These are phyloP conservation scores for Rutpela maculata DNA, from an alignment of 2,888 invertebrate species.

Conservation along the genomic window DNA sequence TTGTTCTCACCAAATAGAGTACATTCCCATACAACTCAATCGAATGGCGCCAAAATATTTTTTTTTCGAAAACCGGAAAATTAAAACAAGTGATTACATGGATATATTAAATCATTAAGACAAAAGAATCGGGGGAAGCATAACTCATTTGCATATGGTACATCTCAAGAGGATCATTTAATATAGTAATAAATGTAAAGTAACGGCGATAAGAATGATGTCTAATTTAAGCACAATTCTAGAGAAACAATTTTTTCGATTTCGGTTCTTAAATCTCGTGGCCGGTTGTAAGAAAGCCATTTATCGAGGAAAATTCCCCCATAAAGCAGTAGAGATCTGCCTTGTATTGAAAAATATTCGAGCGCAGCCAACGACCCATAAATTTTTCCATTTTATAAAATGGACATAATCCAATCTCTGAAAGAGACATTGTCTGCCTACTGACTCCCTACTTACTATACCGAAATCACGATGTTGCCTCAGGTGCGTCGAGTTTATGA, in stretches of 20 bases:
- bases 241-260: not conserved
- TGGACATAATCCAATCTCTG: constrained; percentile 1
- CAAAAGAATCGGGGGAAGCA: no score
- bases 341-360: constrained; percentile 7
- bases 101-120: no score
- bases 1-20: no score
- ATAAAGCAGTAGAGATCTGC: not conserved
- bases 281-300: not conserved
- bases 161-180: not conserved
- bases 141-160: no score
- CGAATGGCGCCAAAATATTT: no score
- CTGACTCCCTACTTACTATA: not conserved
- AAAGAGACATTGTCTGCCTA: not conserved
- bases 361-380: not conserved
- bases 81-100: no score
- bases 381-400: not conserved
- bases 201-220: not conserved
- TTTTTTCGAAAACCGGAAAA: no score
- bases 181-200: not conserved
- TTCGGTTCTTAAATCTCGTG: not conserved
- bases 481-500: not conserved
- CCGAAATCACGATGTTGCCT: not conserved
- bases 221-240: not conserved
- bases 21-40: no score
- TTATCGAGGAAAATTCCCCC: not conserved